phyloP scores from a whole-genome alignment of 1,140 invertebrate genomes.

The Chironomus tepperi region DNA sequence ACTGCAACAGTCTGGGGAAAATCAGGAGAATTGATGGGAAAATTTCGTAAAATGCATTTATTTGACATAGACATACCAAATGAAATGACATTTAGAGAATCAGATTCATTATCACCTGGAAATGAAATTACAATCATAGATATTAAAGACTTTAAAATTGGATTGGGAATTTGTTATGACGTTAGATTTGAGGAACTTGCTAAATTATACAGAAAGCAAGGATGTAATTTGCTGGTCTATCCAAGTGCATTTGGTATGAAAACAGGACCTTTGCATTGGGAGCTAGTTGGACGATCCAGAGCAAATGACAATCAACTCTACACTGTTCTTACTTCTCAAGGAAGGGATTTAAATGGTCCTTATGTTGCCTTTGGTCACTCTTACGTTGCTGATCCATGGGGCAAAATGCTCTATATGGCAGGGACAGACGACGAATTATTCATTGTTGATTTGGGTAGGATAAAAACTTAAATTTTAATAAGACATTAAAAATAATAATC shows the following conservation, averaged over 20 bases:
- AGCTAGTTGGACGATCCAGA: conserved; percentile 65
- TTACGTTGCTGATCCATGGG: conserved; percentile 80
- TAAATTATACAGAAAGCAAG: conserved; percentile 66
- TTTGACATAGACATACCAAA: conserved; percentile 93
- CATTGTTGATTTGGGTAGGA: conserved; percentile 57
- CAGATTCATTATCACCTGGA: conserved; percentile 70
- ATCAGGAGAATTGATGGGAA: conserved; percentile 62
- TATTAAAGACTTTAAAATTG: conserved; percentile 66
- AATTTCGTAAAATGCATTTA: conserved; percentile 80
- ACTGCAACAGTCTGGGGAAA: conserved; percentile 80
- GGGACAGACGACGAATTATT: conserved; percentile 62
- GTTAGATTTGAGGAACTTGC: conserved; percentile 86
- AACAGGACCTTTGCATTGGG: conserved; percentile 89
- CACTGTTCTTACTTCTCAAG: conserved; percentile 66
- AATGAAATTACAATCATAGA: conserved; percentile 66
- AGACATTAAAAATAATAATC: background rate
- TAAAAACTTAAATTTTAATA: conserved; percentile 24
- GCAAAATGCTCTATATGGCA: conserved; percentile 60
- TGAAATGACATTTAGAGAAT: conserved; percentile 89
- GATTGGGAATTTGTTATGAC: conserved; percentile 92
- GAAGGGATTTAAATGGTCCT: conserved; percentile 56
- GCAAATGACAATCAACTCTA: conserved; percentile 84
- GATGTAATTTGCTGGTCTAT: conserved; percentile 77
- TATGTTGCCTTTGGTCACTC: conserved; percentile 90
- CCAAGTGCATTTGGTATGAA: conserved; percentile 94